Conservation (phyloP, 2,888 invertebrate genomes). For the Apeira syringaria region DNA sequence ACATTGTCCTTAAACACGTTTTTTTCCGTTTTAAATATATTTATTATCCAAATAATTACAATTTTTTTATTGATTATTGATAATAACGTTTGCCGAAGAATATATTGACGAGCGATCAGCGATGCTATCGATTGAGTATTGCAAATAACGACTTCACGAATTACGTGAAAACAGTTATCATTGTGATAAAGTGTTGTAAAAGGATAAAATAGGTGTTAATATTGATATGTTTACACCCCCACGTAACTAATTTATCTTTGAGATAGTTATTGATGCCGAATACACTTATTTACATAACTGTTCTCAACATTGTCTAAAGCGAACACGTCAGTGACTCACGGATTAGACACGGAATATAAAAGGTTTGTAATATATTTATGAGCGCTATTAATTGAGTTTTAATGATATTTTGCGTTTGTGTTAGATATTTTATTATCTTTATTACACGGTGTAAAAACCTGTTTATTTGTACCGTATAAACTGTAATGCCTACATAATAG, state of each 20-base stretch:
- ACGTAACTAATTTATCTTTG: constrained; percentile 16
- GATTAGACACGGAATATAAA: too few species aligned
- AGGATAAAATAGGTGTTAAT: constrained; percentile 8
- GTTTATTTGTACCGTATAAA: too few species aligned
- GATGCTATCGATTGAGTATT: constrained; percentile 5
- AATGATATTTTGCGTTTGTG: constrained; percentile 3
- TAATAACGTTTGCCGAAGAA: too few species aligned
- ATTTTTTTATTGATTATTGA: too few species aligned
- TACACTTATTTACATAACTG: neutral
- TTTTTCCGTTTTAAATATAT: too few species aligned
- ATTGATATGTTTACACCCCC: constrained; percentile 24
- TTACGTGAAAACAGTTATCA: constrained; percentile 13
- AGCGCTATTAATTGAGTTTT: constrained; percentile 5
- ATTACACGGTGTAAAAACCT: too few species aligned
- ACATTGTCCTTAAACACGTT: too few species aligned
- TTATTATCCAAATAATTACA: too few species aligned
- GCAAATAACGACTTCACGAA: constrained; percentile 2
- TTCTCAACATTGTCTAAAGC: neutral
- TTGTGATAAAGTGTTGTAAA: constrained; percentile 16
- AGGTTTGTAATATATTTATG: neutral
- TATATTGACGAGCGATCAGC: constrained; percentile 11
- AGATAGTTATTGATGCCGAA: constrained; percentile 4
- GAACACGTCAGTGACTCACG: constrained; percentile 4
- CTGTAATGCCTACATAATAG: too few species aligned
- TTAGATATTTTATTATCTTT: constrained; percentile 4